Percentiles rank a stretch among this genome's conserved stretches.
Conservation (phyloP, 2,888 invertebrate genomes). For the Dorcus parallelipipedus region DNA sequence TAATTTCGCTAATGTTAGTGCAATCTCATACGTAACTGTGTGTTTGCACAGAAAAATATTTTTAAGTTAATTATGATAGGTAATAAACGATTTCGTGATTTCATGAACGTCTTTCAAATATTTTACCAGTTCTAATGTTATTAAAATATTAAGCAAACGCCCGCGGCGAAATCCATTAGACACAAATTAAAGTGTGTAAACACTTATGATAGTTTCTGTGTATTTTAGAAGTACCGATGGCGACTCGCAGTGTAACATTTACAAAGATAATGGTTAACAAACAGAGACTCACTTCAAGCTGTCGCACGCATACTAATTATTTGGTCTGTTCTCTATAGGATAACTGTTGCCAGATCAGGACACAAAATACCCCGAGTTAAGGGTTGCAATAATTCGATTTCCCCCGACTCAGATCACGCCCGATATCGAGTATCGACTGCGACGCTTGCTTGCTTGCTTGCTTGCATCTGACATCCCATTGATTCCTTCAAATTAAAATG, state of each 20-base stretch:
- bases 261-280: slow-evolving; percentile 43
- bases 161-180: slow-evolving; percentile 17
- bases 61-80: too few relatives aligned
- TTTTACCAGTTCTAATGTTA: not conserved
- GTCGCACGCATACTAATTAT: slow-evolving; percentile 12
- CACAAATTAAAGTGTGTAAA: slow-evolving; percentile 16
- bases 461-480: slow-evolving; percentile 14
- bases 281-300: slow-evolving; percentile 27
- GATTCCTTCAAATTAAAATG: slow-evolving; percentile 4
- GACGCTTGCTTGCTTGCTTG: not conserved
- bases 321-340: slow-evolving; percentile 2
- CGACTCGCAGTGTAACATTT: slow-evolving; percentile 36
- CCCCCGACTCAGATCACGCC: not conserved
- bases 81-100: too few relatives aligned
- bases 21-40: too few relatives aligned
- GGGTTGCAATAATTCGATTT: not conserved
- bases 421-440: slow-evolving; percentile 4
- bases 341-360: not conserved
- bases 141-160: slow-evolving; percentile 12
- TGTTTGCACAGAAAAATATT: too few relatives aligned
- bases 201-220: slow-evolving; percentile 16
- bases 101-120: too few relatives aligned
- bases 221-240: slow-evolving; percentile 13
- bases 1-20: too few relatives aligned
- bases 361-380: too few relatives aligned